These are phyloP conservation scores for Halichondria panicea DNA, from an alignment of 37 sponge, comb jelly and placozoan genomes.

Conservation along the genomic window DNA sequence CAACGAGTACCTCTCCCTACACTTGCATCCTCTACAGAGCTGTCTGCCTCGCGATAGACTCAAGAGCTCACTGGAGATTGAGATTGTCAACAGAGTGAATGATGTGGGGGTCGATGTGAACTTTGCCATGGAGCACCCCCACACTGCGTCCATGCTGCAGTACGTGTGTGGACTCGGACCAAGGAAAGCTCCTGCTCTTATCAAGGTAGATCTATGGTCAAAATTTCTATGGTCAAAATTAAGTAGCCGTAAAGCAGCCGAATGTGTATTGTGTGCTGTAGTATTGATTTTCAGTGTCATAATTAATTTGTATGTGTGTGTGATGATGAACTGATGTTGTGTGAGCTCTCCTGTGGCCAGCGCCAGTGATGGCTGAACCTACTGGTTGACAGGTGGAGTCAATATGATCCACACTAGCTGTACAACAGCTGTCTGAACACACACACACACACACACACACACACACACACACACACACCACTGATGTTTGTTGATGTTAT, in stretches of 20 bases:
- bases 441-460: too few species aligned
- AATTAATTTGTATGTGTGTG: background rate
- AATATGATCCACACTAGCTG: background rate
- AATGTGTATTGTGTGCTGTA: background rate
- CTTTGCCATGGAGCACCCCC: slow-evolving; percentile 74
- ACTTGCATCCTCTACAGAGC: slow-evolving; percentile 75
- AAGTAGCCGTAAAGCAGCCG: background rate
- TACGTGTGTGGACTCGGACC: slow-evolving; percentile 97
- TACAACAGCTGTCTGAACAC: background rate
- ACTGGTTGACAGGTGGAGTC: background rate
- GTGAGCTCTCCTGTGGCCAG: background rate
- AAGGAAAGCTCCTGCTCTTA: slow-evolving; percentile 85
- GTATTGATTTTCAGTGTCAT: background rate
- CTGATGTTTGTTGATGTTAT: background rate
- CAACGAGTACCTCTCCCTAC: slow-evolving; percentile 67
- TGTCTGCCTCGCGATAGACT: slow-evolving; percentile 55
- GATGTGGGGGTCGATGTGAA: slow-evolving; percentile 95
- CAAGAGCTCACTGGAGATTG: slow-evolving; percentile 54
- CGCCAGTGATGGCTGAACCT: slow-evolving; percentile 1
- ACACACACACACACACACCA: background rate
- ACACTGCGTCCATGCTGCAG: slow-evolving; percentile 55
- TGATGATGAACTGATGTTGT: background rate
- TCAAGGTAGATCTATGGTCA: slow-evolving; percentile 57
- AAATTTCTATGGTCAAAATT: background rate
- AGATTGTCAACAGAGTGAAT: slow-evolving; percentile 76